Conservation (phyloP, 2,888 invertebrate species). For the Camponotus fellah region DNA sequence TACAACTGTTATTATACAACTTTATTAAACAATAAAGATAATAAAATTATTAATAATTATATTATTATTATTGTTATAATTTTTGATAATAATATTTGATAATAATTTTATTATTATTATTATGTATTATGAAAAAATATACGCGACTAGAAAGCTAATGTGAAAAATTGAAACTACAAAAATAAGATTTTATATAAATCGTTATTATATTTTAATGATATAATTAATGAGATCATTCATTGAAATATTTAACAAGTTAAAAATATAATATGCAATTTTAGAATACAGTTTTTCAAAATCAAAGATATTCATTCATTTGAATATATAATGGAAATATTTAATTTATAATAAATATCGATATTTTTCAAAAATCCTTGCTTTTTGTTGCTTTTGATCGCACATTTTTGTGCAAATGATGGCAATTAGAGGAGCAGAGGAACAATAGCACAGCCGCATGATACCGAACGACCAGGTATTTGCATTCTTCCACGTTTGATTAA, state of each 20-base stretch:
- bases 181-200: background rate
- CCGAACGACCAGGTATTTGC: background rate
- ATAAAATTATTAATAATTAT: no score
- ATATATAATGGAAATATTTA: background rate
- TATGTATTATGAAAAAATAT: background rate
- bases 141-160: background rate
- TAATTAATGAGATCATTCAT: background rate
- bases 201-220: background rate
- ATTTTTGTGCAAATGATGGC: background rate
- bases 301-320: background rate
- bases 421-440: constrained; percentile 18
- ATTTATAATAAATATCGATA: background rate
- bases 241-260: background rate
- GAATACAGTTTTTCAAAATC: background rate
- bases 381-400: background rate
- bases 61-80: background rate
- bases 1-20: background rate
- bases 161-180: background rate
- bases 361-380: background rate
- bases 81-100: no score
- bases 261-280: background rate
- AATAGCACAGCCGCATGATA: background rate
- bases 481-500: constrained; percentile 61
- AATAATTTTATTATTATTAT: background rate
- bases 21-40: background rate